Evolutionary conservation across 2,113 vertebrate genomes (phyloP).

Genomic region (Odontesthes bonariensis): DNA sequence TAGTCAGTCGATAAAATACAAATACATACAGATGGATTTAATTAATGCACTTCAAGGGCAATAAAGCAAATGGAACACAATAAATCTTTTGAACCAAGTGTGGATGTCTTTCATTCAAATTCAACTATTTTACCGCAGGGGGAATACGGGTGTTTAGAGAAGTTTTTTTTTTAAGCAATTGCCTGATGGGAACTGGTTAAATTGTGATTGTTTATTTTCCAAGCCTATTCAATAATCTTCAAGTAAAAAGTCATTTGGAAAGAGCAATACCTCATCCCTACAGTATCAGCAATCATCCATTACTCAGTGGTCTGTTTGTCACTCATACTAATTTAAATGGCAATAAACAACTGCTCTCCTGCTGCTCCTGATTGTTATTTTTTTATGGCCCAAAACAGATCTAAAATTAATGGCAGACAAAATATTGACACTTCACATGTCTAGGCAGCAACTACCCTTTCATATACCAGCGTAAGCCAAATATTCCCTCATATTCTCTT

Average conservation of each 20-base stretch:
- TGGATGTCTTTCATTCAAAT: conserved; percentile 32
- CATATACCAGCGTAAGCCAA: conserved; percentile 3
- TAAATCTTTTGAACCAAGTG: conserved; percentile 39
- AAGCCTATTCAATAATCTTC: conserved; percentile 32
- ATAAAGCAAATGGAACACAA: conserved; percentile 35
- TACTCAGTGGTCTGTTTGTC: conserved; percentile 56
- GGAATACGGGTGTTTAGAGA: conserved; percentile 2
- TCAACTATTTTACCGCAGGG: conserved; percentile 24
- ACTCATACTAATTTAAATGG: conserved; percentile 59
- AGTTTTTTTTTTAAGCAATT: conserved; percentile 3
- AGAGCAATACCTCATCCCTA: conserved; percentile 37
- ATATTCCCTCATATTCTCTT: conserved; percentile 26
- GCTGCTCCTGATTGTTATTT: conserved; percentile 52
- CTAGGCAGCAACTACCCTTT: conserved; percentile 28
- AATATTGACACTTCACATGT: conserved; percentile 35
- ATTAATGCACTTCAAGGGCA: conserved; percentile 37
- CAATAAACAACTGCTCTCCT: conserved; percentile 46
- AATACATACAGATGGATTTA: conserved; percentile 35
- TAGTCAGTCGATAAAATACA: conserved; percentile 31
- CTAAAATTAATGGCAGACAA: conserved; percentile 37
- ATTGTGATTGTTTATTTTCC: conserved; percentile 45
- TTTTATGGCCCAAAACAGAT: conserved; percentile 41
- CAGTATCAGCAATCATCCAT: conserved; percentile 41
- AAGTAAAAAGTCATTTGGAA: conserved; percentile 19
- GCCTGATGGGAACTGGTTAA: conserved; percentile 36